Conservation (phyloP, 2,888 invertebrate species). For the Resseliella maxima region DNA sequence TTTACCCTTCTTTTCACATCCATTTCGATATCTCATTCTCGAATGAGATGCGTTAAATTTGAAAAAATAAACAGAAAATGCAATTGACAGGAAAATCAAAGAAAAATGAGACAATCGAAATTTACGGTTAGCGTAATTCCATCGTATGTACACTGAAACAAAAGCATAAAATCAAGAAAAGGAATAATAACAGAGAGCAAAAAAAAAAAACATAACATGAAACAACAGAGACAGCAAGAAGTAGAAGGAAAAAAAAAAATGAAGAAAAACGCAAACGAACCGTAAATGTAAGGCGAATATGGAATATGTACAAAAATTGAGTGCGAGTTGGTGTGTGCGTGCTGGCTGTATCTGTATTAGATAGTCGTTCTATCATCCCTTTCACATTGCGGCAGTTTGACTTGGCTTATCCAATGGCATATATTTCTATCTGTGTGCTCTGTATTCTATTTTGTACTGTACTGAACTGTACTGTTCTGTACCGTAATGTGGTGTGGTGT, state of each 20-base stretch:
- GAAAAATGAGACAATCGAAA: neutral
- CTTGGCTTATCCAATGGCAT: slow-evolving; percentile 20
- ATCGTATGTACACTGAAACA: neutral
- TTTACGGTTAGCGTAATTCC: slow-evolving; percentile 9
- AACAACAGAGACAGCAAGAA: neutral
- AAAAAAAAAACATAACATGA: neutral
- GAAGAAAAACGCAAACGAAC: neutral
- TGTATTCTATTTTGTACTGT: neutral
- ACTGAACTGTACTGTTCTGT: neutral
- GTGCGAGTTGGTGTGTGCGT: slow-evolving; percentile 36
- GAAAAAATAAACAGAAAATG: neutral
- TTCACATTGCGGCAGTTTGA: slow-evolving; percentile 49
- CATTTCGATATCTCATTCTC: neutral
- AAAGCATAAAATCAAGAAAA: neutral
- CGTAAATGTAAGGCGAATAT: neutral
- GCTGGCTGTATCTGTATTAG: slow-evolving; percentile 5
- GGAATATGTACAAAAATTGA: slow-evolving; percentile 29
- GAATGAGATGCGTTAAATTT: neutral
- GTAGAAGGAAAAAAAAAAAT: neutral
- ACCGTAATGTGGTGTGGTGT: too few relatives aligned
- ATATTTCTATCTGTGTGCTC: slow-evolving; percentile 20
- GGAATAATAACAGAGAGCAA: neutral
- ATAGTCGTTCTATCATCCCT: slow-evolving; percentile 44
- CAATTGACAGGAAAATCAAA: slow-evolving; percentile 26
- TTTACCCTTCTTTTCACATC: neutral